Conservation (phyloP, 2,797 vertebrate species). For the Xiphophorus birchmanni region DNA sequence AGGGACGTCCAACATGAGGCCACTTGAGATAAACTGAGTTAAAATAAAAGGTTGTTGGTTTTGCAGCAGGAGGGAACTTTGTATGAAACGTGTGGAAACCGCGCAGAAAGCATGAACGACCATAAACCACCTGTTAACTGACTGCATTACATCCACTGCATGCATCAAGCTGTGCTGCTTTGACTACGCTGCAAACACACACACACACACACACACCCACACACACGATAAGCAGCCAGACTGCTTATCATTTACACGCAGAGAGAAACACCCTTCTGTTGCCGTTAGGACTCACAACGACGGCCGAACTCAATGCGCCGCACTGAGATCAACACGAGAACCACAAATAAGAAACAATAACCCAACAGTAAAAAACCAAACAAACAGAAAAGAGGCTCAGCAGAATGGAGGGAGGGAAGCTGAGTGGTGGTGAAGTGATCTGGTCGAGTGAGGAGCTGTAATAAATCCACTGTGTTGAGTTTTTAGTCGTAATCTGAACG, state of each 20-base stretch:
- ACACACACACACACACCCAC: constrained; percentile 38
- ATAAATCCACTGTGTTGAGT: constrained; percentile 17
- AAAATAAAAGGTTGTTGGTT: constrained; percentile 2
- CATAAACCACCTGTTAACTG: constrained; percentile 56
- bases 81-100: constrained; percentile 5
- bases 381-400: constrained; percentile 9
- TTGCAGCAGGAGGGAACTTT: constrained; percentile 1
- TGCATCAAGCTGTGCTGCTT: constrained; percentile 21
- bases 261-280: constrained; percentile 50
- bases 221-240: constrained; percentile 68
- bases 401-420: constrained; percentile 18
- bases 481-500: constrained; percentile 9
- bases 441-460: constrained; percentile 4
- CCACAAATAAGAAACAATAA: constrained; percentile 26
- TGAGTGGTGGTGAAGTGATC: constrained; percentile 37
- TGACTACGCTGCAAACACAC: constrained; percentile 30
- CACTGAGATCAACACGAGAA: constrained; percentile 55
- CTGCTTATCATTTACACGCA: constrained; percentile 69
- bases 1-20: too few relatives aligned
- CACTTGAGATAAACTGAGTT: background rate
- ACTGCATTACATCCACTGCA: constrained; percentile 25
- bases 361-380: constrained; percentile 1
- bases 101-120: constrained; percentile 13
- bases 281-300: constrained; percentile 55
- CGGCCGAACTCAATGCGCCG: constrained; percentile 56